Conservation (phyloP, 2,888 invertebrate genomes). For the Anoplius nigerrimus region DNA sequence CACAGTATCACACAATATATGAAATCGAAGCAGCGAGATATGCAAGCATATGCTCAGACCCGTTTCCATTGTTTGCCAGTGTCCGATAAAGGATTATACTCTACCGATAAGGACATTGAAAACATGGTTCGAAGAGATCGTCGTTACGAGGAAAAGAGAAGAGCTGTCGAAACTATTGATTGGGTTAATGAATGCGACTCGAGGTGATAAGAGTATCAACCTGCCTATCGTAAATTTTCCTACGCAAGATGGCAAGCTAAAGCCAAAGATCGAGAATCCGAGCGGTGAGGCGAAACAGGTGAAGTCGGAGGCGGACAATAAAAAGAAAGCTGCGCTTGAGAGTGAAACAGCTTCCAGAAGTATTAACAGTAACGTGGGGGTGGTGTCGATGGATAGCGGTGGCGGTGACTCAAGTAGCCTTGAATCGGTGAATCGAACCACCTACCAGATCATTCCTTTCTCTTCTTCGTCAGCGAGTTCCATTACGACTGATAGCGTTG, state of each 20-base stretch:
- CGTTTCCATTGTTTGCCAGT: constrained; percentile 76
- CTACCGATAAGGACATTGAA: constrained; percentile 88
- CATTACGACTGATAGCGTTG: constrained; percentile 49
- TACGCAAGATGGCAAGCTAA: constrained; percentile 82
- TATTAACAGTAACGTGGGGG: constrained; percentile 38
- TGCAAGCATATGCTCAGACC: too few species aligned
- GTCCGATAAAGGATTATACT: constrained; percentile 87
- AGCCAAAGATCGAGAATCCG: constrained; percentile 60
- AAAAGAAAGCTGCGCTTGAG: constrained; percentile 43
- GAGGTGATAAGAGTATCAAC: constrained; percentile 79
- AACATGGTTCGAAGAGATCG: constrained; percentile 91
- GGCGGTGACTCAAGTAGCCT: constrained; percentile 34
- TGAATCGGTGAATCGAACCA: constrained; percentile 44
- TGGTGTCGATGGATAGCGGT: constrained; percentile 35
- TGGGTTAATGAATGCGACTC: constrained; percentile 84
- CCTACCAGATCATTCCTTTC: constrained; percentile 59
- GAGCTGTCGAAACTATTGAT: constrained; percentile 89
- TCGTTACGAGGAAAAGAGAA: constrained; percentile 90
- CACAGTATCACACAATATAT: not conserved
- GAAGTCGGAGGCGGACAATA: constrained; percentile 49
- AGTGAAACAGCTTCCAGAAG: constrained; percentile 31
- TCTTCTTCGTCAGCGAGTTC: constrained; percentile 43
- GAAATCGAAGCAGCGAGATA: too few species aligned
- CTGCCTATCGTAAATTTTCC: constrained; percentile 86
- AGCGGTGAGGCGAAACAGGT: constrained; percentile 53